Conservation (phyloP, 2,797 vertebrate species). For the Cheirogaleus major region DNA sequence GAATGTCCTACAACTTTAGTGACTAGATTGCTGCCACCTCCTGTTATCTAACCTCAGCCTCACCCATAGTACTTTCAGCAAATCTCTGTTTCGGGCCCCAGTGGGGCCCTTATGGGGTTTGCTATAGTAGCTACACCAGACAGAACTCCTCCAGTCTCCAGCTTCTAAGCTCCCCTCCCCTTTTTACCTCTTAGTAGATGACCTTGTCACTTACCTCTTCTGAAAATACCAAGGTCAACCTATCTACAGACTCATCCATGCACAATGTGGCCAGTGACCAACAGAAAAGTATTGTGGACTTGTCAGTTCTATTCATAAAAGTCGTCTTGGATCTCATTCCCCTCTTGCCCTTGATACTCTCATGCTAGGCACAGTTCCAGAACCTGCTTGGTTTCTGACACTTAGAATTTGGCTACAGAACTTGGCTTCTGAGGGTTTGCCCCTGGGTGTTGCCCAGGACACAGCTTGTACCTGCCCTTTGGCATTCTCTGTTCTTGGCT, state of each 20-base stretch:
- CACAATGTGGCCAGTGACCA: neutral
- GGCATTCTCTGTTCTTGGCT: conserved; percentile 15
- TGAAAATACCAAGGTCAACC: neutral
- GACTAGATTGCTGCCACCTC: neutral
- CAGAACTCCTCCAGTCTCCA: neutral
- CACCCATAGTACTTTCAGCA: neutral
- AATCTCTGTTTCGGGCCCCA: neutral
- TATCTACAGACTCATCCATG: neutral
- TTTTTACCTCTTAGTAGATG: neutral
- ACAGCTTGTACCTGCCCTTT: neutral
- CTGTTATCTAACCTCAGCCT: neutral
- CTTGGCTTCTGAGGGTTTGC: conserved; percentile 5
- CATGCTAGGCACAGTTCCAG: neutral
- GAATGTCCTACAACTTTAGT: neutral
- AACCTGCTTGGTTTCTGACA: conserved; percentile 19
- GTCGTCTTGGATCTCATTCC: neutral
- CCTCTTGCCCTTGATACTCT: neutral
- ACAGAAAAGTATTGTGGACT: neutral
- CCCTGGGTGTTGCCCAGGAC: conserved; percentile 26
- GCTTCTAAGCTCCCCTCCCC: neutral
- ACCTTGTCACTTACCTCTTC: neutral
- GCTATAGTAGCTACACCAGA: neutral
- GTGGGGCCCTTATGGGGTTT: neutral
- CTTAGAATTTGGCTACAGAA: conserved; percentile 40
- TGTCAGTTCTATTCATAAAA: neutral